Evolutionary conservation across 1,140 invertebrate genomes (phyloP), one percentile per base, ranked within the genome.

Genomic region (Zaprionus taronus): DNA sequence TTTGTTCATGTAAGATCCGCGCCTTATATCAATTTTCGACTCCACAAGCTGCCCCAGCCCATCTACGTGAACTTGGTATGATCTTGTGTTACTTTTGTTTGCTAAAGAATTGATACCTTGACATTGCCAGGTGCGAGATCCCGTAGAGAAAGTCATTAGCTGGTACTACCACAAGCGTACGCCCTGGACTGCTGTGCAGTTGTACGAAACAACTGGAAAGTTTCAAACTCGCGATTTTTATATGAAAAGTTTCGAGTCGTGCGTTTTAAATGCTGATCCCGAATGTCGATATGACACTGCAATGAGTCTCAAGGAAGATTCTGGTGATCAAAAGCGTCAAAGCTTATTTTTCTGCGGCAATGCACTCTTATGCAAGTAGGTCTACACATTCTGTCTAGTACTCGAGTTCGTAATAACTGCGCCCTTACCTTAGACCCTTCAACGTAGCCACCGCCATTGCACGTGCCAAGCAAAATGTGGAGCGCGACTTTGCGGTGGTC

Each of bases 271-370:
- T 34, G 95, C 95, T 0, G 97, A 98, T 92, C 94, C 95, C n/a
- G 97, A 98, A 92, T 98, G 97, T 83, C 95, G 95, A 53, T 98
- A 97, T 93, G 90, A 96, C 11, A 95, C 95, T 78, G 97, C 96
- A 0, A 96, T 96, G 81, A 95, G 95, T 5, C 95, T 96, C 79
- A 96, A 97, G 84, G 96, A 56, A 95, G 36, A 97, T 96, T 75
- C 96, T 6, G 57, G 96, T 5, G 96, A 97, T 93, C 96, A 97
- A 91, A 93, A 96, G 69, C 75, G 89, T 0, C 89, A 91, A 47
- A 96, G 96, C 0, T 94, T 97, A 71, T 98, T 97, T 93, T 98
- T 98, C 93, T 98, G 97, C 83, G 97, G 97, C 5, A 97, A 98
- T 91, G 95, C 96, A 63, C 95, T 65, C 96, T 96, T 95, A 95